Base-by-base conservation (phyloP, 53 echinoderm and acorn worm species). In the Stichopus horrens region DNA sequence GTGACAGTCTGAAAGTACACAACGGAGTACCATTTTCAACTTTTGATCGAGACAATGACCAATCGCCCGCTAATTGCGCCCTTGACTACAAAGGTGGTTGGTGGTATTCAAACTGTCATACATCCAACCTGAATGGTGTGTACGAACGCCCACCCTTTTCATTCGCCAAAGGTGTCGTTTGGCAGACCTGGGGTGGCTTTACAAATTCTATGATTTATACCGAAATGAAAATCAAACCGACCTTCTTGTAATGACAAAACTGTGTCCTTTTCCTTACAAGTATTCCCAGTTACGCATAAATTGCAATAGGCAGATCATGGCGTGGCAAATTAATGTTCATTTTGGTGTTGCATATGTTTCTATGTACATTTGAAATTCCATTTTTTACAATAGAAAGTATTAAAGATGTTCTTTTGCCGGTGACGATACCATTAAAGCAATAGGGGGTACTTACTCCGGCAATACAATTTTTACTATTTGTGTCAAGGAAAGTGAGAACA, bases 81-180 rank as follows among this genome's bases (percentile, higher is more conserved):
- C 73, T 85, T 52, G 88, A 89, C 67, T 94, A 94, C 89, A 79
- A 88, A 8, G 92, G 94, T 1, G 94, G 90, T 0, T 96, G 96
- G 96, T 96, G 96, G 96, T 96, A 92, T 84, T 86, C 92, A 4
- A 89, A 84, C 68, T 96, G 96, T 76, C 92, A 94, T 82, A 91
- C 90, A 23, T 73, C 93, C 77, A 94, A 96, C 88, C 94, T 96
- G n/a, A 96, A 96, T 60, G 96, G 94, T 5, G 76, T 76, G 54
- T 96, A 96, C 55, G 84, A 92, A 57, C 86, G 87, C 6, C 87
- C 90, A 5, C 90, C 88, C 19, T 89, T 85, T 20, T 79, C 75
- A 77, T 93, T 91, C 85, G 95, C 95, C 4, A 88, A 90, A 74
- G 94, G 96, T 4, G 90, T 94, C 5, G 94, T 94, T 13, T 96